These are phyloP conservation scores for Teleogryllus occipitalis DNA, from an alignment of 1,140 invertebrate genomes.

Conservation along the genomic window DNA sequence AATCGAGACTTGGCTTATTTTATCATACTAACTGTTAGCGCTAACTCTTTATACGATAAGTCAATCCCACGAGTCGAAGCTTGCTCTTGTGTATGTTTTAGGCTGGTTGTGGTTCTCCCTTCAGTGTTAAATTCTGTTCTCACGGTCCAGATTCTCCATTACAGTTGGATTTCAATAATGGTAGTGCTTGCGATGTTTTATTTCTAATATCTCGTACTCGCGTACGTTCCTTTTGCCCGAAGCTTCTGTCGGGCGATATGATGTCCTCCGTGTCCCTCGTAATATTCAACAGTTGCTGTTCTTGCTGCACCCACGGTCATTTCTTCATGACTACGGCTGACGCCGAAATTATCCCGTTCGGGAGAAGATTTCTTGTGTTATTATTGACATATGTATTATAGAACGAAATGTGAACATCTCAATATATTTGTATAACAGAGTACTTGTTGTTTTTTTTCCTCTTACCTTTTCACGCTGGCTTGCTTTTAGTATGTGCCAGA, in stretches of 20 bases:
- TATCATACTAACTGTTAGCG: not conserved
- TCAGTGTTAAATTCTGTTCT: not conserved
- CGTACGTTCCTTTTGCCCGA: not conserved
- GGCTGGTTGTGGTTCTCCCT: not conserved
- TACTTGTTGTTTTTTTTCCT: not conserved
- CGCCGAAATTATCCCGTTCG: not conserved
- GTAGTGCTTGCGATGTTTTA: not conserved
- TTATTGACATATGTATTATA: not conserved
- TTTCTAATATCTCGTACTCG: not conserved
- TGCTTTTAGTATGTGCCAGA: no score
- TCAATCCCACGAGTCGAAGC: not conserved
- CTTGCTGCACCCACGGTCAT: not conserved
- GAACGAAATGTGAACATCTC: not conserved
- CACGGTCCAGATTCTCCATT: not conserved
- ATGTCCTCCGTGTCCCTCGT: not conserved
- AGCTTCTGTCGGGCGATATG: not conserved
- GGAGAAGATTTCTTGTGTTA: not conserved
- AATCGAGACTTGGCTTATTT: not conserved
- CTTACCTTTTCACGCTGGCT: no score
- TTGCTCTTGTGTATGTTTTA: not conserved
- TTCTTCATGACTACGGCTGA: not conserved
- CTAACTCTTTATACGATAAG: not conserved
- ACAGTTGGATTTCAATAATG: not conserved
- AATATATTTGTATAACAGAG: conserved; percentile 1
- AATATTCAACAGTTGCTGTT: not conserved